These are phyloP conservation scores for Coleophora deauratella DNA, from an alignment of 2,888 invertebrate species.

Conservation along the genomic window DNA sequence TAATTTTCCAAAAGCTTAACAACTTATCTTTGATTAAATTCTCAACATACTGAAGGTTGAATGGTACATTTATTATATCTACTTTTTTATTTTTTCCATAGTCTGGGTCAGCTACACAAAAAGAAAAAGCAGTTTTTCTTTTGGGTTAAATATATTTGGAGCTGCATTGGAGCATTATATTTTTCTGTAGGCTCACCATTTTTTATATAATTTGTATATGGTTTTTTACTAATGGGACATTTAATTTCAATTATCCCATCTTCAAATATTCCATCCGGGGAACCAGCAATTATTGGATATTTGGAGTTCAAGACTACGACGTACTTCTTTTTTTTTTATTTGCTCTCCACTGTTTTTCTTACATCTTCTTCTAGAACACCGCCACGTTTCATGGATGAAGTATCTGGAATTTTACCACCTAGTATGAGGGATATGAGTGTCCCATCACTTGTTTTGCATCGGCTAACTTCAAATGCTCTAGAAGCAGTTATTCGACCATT, in stretches of 20 bases:
- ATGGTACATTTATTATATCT: constrained; percentile 9
- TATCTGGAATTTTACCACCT: constrained; percentile 9
- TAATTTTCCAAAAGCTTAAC: constrained; percentile 12
- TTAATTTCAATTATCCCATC: constrained; percentile 18
- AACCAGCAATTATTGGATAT: constrained; percentile 23
- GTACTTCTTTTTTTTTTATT: constrained; percentile 16
- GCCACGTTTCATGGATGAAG: constrained; percentile 10
- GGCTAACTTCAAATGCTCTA: constrained; percentile 16
- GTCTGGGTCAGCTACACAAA: constrained; percentile 17
- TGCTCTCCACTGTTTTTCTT: not conserved
- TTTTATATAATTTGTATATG: constrained; percentile 14
- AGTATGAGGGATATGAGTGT: constrained; percentile 14
- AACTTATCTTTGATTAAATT: constrained; percentile 7
- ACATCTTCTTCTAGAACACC: constrained; percentile 15
- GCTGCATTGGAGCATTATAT: constrained; percentile 17
- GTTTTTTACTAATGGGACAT: constrained; percentile 16
- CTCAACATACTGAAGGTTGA: constrained; percentile 11
- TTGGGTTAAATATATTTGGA: constrained; percentile 16
- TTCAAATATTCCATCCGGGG: constrained; percentile 21
- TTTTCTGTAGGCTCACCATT: constrained; percentile 16
- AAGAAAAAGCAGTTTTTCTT: constrained; percentile 12
- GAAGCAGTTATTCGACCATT: constrained; percentile 24
- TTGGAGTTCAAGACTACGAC: constrained; percentile 15
- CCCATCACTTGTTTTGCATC: constrained; percentile 16
- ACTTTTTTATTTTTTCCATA: constrained; percentile 14